phyloP scores from a whole-genome alignment of 2,888 invertebrate genomes.

The Cacoxenus indagator region DNA sequence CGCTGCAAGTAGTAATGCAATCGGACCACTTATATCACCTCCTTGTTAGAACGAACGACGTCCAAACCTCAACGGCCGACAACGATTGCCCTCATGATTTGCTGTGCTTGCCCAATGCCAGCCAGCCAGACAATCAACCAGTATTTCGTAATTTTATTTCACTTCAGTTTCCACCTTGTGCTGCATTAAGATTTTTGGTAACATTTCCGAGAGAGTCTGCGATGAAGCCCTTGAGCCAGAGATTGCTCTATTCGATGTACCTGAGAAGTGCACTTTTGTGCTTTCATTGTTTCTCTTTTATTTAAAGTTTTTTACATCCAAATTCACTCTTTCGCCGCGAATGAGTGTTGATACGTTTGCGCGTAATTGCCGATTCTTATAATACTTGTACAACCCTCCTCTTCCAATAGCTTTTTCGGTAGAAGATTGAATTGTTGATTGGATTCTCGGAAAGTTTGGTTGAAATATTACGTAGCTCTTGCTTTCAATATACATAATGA shows the following conservation, averaged over 20 bases:
- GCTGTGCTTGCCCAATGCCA: conserved; percentile 43
- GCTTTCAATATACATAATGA: too few species aligned
- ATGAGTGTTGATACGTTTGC: conserved; percentile 62
- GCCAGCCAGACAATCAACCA: background rate
- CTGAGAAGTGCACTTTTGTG: conserved; percentile 62
- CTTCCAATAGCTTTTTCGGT: background rate
- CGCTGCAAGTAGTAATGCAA: conserved; percentile 35
- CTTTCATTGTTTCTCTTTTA: conserved; percentile 49
- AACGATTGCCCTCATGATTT: background rate
- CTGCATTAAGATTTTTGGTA: background rate
- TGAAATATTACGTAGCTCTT: background rate
- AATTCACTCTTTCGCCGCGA: conserved; percentile 6
- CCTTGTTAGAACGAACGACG: conserved; percentile 65
- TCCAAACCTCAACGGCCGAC: background rate
- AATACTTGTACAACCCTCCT: conserved; percentile 39
- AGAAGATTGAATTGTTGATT: conserved; percentile 2
- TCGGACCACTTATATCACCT: conserved; percentile 71
- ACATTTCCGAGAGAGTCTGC: conserved; percentile 26
- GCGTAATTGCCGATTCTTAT: conserved; percentile 65
- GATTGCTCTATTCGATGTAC: conserved; percentile 64
- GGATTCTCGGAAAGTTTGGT: conserved; percentile 7
- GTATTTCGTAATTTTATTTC: conserved; percentile 17
- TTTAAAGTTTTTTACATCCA: conserved; percentile 16
- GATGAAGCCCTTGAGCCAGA: conserved; percentile 46
- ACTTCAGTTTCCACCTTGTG: conserved; percentile 16